A percentile compares a stretch with the other conserved stretches of the same genome.
Conservation (phyloP, 2,113 vertebrate genomes). For the Sylvilagus bachmani region DNA sequence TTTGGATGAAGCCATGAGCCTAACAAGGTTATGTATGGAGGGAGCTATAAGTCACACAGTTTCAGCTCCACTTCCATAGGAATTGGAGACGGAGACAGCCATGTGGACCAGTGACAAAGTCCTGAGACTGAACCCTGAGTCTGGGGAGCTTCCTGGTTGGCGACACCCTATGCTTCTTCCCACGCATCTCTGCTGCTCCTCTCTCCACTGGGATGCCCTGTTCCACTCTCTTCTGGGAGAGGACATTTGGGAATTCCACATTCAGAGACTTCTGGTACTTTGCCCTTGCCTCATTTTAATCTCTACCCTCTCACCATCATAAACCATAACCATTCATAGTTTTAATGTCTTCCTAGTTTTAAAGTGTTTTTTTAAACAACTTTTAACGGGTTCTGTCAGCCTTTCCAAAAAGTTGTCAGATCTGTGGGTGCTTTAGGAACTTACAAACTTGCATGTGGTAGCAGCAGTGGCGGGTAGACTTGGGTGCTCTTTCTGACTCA, state of each 20-base stretch:
- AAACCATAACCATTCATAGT: background rate
- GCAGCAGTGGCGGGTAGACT: background rate
- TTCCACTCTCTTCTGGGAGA: background rate
- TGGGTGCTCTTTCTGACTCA: background rate
- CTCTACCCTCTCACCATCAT: background rate
- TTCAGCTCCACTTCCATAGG: background rate
- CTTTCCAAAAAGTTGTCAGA: background rate
- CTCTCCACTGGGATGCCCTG: background rate
- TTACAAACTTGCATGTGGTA: background rate
- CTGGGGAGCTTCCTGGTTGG: background rate
- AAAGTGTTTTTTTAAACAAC: background rate
- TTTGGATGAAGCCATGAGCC: background rate
- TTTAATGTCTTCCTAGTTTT: too few species aligned
- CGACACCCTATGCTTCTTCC: background rate
- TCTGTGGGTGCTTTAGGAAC: background rate
- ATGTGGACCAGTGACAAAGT: background rate
- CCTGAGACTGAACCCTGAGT: background rate
- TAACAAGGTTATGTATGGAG: background rate
- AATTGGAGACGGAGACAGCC: background rate
- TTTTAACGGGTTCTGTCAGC: background rate
- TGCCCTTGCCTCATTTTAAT: background rate
- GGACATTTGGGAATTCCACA: background rate
- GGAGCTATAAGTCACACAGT: background rate
- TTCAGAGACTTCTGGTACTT: background rate
- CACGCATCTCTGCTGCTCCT: background rate